Conservation (phyloP, 2,888 invertebrate genomes). For the Celastrina argiolus region DNA sequence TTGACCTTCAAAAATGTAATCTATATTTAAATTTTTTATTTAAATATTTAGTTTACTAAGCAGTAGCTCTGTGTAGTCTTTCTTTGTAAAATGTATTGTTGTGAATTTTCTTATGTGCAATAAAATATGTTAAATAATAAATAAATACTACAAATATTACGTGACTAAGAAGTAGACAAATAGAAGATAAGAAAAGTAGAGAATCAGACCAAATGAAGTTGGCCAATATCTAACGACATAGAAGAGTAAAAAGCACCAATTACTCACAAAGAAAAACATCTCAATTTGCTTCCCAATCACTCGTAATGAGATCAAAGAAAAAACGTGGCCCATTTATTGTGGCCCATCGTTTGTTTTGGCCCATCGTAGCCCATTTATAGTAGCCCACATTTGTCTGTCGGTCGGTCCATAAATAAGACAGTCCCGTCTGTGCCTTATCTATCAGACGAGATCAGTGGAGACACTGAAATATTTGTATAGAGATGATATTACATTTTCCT, state of each 20-base stretch:
- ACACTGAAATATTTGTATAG: slow-evolving; percentile 45
- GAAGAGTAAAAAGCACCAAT: slow-evolving; percentile 5
- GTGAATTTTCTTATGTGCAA: no score
- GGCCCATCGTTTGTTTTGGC: slow-evolving; percentile 49
- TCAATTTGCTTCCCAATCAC: slow-evolving; percentile 54
- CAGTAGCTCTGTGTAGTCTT: no score
- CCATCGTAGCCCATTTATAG: slow-evolving; percentile 39
- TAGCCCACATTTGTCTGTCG: slow-evolving; percentile 68
- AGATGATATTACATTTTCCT: slow-evolving; percentile 42
- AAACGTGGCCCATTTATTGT: slow-evolving; percentile 42
- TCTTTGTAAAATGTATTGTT: no score
- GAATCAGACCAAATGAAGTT: no score
- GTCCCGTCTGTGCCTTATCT: slow-evolving; percentile 72
- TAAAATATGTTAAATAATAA: no score
- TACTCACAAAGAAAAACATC: slow-evolving; percentile 35
- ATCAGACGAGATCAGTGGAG: slow-evolving; percentile 62
- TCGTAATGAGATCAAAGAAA: slow-evolving; percentile 56
- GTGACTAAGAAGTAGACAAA: no score
- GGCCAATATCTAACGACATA: neutral
- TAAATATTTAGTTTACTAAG: no score
- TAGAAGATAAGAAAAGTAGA: no score
- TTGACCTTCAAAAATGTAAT: no score
- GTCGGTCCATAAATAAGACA: slow-evolving; percentile 71
- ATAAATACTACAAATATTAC: no score
- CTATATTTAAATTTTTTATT: no score